Evolutionary conservation across 2,113 vertebrate genomes (phyloP).

Genomic region (Notiomystis cincta): DNA sequence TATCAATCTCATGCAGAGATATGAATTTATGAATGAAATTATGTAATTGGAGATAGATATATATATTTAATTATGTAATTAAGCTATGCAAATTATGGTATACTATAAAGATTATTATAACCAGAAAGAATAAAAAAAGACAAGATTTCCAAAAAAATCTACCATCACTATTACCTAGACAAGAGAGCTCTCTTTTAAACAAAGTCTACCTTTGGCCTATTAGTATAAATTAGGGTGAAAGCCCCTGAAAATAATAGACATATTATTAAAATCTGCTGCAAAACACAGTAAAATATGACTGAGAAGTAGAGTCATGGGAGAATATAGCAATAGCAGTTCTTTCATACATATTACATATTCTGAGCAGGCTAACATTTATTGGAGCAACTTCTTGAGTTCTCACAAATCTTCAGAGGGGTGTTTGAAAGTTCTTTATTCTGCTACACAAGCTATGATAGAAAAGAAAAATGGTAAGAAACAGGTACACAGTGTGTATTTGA

Average conservation of each 20-base stretch:
- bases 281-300: not conserved
- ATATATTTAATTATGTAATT: not conserved
- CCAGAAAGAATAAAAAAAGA: not conserved
- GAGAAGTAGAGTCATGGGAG: not conserved
- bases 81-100: not conserved
- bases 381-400: not conserved
- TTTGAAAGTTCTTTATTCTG: not conserved
- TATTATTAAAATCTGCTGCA: not conserved
- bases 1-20: not conserved
- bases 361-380: not conserved
- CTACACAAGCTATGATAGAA: not conserved
- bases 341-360: not conserved
- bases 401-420: not conserved
- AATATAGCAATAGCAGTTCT: not conserved
- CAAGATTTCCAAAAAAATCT: not conserved
- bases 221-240: not conserved
- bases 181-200: not conserved
- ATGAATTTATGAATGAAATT: not conserved
- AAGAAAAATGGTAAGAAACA: not conserved
- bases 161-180: not conserved
- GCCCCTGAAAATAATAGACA: not conserved
- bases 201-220: not conserved
- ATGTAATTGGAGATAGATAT: not conserved
- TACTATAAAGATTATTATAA: not conserved
- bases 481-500: not conserved